Evolutionary conservation across 1,140 invertebrate species (phyloP).

Genomic region (Cylas formicarius): DNA sequence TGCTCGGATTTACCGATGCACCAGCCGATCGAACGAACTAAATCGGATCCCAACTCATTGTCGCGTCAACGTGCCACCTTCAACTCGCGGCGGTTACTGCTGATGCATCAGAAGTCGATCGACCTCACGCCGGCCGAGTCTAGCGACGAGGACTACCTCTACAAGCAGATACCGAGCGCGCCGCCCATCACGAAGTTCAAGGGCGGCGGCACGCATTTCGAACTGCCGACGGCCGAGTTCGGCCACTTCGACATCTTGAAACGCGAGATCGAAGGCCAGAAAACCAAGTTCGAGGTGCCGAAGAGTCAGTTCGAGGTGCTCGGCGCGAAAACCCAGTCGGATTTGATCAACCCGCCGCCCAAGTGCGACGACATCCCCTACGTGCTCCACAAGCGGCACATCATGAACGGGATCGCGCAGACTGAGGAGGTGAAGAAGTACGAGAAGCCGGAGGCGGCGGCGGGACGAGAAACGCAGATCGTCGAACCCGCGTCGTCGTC

Average conservation of each 20-base stretch:
- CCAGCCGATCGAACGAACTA: conserved; percentile 70
- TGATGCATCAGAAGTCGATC: conserved; percentile 83
- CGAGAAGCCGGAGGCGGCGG: conserved; percentile 12
- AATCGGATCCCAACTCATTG: conserved; percentile 72
- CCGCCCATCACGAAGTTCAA: conserved; percentile 53
- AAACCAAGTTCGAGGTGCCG: conserved; percentile 51
- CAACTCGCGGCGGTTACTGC: conserved; percentile 60
- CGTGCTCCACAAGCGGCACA: conserved; percentile 70
- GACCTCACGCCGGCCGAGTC: conserved; percentile 75
- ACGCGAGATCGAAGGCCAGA: conserved; percentile 40
- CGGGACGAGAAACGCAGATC: conserved; percentile 36
- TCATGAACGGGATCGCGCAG: conserved; percentile 73
- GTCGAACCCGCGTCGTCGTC: conserved; percentile 27
- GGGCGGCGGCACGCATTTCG: conserved; percentile 39
- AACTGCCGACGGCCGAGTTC: conserved; percentile 48
- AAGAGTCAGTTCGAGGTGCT: conserved; percentile 44
- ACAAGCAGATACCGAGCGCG: conserved; percentile 61
- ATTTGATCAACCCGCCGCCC: conserved; percentile 41
- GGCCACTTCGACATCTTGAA: conserved; percentile 60
- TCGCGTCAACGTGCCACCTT: conserved; percentile 62
- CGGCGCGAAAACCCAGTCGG: conserved; percentile 40
- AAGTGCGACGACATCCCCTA: conserved; percentile 71
- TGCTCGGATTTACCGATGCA: conserved; percentile 44
- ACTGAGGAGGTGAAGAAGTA: conserved; percentile 28
- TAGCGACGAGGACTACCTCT: conserved; percentile 69